These are phyloP conservation scores for Acanthis flammea DNA, from an alignment of 2,797 vertebrate species.

Conservation along the genomic window DNA sequence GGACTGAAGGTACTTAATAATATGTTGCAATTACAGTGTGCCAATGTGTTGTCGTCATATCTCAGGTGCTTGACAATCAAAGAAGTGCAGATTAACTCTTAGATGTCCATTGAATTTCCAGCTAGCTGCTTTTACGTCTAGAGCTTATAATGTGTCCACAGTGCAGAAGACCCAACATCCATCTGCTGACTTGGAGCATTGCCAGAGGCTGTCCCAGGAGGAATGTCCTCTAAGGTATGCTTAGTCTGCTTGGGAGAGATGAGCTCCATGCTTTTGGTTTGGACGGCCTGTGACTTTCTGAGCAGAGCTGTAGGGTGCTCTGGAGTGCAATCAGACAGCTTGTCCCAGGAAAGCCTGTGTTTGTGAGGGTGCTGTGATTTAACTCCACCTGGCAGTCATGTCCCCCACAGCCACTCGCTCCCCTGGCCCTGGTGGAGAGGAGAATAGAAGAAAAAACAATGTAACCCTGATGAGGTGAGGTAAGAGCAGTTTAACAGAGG, in stretches of 20 bases:
- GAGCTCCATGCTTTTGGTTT: not conserved
- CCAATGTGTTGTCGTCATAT: constrained; percentile 45
- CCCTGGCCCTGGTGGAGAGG: not conserved
- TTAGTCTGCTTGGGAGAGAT: fast-evolving
- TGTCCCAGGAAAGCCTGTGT: not conserved
- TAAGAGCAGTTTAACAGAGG: not conserved
- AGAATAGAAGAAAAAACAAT: not conserved
- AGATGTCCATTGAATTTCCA: not conserved
- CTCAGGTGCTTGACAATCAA: constrained; percentile 36
- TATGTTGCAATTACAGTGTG: constrained; percentile 41
- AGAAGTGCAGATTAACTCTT: constrained; percentile 25
- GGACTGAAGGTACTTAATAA: constrained; percentile 45
- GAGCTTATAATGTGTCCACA: not conserved
- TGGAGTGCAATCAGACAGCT: not conserved
- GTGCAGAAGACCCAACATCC: not conserved
- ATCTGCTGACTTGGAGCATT: not conserved
- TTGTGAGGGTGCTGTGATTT: not conserved
- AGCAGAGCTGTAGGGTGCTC: not conserved
- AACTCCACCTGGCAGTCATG: not conserved
- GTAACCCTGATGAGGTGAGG: not conserved
- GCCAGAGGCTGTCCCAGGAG: not conserved
- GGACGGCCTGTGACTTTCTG: not conserved
- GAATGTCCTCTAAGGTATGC: not conserved
- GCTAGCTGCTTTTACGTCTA: not conserved
- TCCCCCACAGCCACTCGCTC: not conserved